A percentile compares a stretch with the other conserved stretches of the same genome.
phyloP scores from a whole-genome alignment of 1,140 invertebrate species.

The Neotoxoptera formosana region DNA sequence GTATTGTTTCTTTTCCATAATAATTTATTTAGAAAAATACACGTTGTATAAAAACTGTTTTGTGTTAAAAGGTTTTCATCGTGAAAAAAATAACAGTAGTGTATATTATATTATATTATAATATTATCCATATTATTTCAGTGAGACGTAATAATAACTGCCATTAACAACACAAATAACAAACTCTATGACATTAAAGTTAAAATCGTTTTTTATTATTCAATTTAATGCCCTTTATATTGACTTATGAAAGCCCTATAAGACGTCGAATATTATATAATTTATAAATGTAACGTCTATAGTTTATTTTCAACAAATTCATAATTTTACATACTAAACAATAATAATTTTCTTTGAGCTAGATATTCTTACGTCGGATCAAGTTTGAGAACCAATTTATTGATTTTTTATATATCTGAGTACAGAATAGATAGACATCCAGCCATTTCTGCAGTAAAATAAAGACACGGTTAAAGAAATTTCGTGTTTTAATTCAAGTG shows the following conservation, averaged over 20 bases:
- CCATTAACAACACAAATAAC: slow-evolving; percentile 2
- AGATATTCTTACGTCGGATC: background rate
- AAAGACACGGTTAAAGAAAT: too few species aligned
- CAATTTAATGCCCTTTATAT: background rate
- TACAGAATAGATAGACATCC: background rate
- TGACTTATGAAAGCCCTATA: background rate
- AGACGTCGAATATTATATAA: background rate
- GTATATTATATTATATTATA: background rate
- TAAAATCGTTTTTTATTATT: background rate
- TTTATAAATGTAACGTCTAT: background rate
- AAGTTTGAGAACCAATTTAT: background rate
- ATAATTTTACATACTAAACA: background rate
- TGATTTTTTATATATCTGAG: background rate
- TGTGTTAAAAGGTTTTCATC: background rate
- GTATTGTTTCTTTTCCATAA: background rate
- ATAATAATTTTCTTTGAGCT: background rate
- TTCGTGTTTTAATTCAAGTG: too few species aligned
- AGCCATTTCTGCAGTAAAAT: background rate
- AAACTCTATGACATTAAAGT: background rate
- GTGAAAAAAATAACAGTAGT: background rate
- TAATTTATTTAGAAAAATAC: background rate
- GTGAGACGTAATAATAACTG: background rate
- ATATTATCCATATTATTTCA: background rate
- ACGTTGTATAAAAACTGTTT: background rate
- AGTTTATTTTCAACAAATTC: background rate